Evolutionary conservation across 2,888 invertebrate genomes (phyloP), one percentile per base, ranked within the genome.

Genomic region (Ochropleura plecta): DNA sequence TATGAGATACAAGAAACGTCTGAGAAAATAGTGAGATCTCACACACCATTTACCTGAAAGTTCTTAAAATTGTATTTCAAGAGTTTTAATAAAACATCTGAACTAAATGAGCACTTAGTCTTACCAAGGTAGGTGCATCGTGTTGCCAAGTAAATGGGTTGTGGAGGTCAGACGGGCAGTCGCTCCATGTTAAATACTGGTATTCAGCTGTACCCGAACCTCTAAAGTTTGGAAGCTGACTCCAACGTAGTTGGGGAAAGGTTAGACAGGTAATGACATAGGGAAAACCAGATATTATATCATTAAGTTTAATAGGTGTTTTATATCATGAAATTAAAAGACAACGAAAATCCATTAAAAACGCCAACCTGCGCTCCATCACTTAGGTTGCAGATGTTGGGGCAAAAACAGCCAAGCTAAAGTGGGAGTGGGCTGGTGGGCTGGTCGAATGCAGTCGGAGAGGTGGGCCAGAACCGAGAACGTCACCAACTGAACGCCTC

Each of bases 1-100:
- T 70, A n/a, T 12, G 30, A 67, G 76, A 79, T 68, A 40, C 12
- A 42, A 69, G 53, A 62, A 63, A 71, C 40, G 18, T 48, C 10
- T 53, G 42, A 20, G 51, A 73, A 70, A 63, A 55, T 12, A 6
- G 12, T 62, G 57, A 30, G 30, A 14, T 57, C 30, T 57, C 12
- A 18, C 60, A 42, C 10, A 42, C 18, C 9, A 42, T 60, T 42
- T 9, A 42, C 60, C 42, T n/a, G 42, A 3, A 42, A 30, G 16
- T 14, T 49, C 49, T 6, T 16, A 49, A 49, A 30, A 30, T 2
- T 30, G 30, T 30, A 30, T 20, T 55, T 20, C 14, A 57, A 14
- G 20, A 30, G 14, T 20, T 30, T 55, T 20, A 5, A 53, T 20
- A 20, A 55, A 30, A 14, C 20, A 57, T 14, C 30, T 7, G 6